A percentile compares a stretch with the other conserved stretches of the same genome.
Evolutionary conservation across 2,888 invertebrate species (phyloP).

Genomic region (Papilio protenor): DNA sequence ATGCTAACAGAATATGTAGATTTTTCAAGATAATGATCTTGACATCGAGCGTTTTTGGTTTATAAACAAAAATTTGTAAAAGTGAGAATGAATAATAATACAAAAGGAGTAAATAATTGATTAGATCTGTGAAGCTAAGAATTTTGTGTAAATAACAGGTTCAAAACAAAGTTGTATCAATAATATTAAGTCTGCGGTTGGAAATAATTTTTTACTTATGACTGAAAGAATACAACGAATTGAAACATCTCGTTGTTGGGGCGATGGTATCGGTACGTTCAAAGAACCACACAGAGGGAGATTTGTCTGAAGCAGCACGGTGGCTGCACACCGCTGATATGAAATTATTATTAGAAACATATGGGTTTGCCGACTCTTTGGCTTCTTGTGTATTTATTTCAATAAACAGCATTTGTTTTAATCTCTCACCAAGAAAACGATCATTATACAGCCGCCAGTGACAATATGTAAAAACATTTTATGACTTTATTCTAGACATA

Average conservation of each 20-base stretch:
- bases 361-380: constrained; percentile 59
- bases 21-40: constrained; percentile 44
- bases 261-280: constrained; percentile 73
- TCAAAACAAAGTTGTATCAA: background rate
- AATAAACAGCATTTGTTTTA: constrained; percentile 7
- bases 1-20: constrained; percentile 72
- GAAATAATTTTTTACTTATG: constrained; percentile 65
- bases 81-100: constrained; percentile 3
- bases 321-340: constrained; percentile 69
- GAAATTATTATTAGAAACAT: constrained; percentile 79
- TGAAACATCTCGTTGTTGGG: constrained; percentile 53
- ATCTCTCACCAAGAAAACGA: background rate
- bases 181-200: constrained; percentile 18
- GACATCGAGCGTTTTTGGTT: constrained; percentile 14
- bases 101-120: background rate
- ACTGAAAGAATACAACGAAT: constrained; percentile 61
- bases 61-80: constrained; percentile 52
- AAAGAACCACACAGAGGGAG: constrained; percentile 77
- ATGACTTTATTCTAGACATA: no score
- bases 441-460: background rate
- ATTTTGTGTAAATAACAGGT: background rate
- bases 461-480: background rate
- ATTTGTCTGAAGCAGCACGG: constrained; percentile 71
- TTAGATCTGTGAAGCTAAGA: background rate
- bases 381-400: constrained; percentile 30